Conservation (phyloP, 1,140 invertebrate species). For the Steinernema khuongi region DNA sequence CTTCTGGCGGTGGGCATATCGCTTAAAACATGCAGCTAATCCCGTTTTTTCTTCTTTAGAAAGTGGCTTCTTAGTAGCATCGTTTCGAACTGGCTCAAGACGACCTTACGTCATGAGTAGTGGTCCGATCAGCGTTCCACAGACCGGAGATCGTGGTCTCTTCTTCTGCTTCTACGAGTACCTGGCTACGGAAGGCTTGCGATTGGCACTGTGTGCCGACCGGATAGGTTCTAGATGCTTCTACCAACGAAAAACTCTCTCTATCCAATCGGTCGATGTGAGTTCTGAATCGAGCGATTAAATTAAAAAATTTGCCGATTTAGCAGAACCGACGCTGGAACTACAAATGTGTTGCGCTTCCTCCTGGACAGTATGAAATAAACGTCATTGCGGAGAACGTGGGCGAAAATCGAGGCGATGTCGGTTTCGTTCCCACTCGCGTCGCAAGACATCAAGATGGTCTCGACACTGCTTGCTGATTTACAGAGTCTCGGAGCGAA, state of each 20-base stretch:
- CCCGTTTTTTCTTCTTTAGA: too few species aligned
- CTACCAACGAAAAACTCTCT: constrained; percentile 31
- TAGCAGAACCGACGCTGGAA: constrained; percentile 30
- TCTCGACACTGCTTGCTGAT: constrained; percentile 30
- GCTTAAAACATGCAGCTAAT: too few species aligned
- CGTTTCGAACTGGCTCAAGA: background rate
- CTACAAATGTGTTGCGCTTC: constrained; percentile 30
- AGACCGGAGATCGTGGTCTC: constrained; percentile 17
- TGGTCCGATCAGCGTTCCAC: background rate
- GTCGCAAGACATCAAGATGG: constrained; percentile 31
- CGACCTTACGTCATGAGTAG: background rate
- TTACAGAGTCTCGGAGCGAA: too few species aligned
- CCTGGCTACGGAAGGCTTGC: constrained; percentile 28
- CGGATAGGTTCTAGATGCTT: constrained; percentile 30
- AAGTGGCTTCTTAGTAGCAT: background rate
- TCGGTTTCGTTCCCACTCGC: constrained; percentile 36
- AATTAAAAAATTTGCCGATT: background rate
- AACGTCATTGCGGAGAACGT: constrained; percentile 34
- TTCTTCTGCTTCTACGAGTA: constrained; percentile 42
- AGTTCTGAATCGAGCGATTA: constrained; percentile 2
- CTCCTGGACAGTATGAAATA: constrained; percentile 35
- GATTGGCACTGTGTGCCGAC: constrained; percentile 32
- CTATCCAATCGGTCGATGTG: constrained; percentile 8
- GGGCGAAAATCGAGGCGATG: constrained; percentile 34
- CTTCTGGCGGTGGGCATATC: constrained; percentile 29